phyloP scores from a whole-genome alignment of 2,113 vertebrate species.

The Nannospalax galili region DNA sequence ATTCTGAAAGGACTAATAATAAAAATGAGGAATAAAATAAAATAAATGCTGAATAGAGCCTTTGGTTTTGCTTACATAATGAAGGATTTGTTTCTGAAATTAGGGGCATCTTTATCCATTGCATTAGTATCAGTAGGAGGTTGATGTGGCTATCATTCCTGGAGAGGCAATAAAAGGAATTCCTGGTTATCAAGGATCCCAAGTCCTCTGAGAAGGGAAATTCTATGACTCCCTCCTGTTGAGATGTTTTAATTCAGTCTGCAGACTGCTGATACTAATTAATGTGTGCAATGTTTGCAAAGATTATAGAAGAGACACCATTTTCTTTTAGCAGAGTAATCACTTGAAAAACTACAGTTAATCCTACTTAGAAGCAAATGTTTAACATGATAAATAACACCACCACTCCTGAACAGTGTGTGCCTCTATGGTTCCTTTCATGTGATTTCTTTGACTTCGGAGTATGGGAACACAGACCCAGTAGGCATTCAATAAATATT shows the following conservation, averaged over 20 bases:
- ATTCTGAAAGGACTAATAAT: too few relatives aligned
- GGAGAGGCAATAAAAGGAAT: conserved; percentile 45
- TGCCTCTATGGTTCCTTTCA: background rate
- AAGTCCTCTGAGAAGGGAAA: conserved; percentile 12
- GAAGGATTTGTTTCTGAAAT: conserved; percentile 63
- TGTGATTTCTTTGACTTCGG: background rate
- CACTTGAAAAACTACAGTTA: conserved; percentile 28
- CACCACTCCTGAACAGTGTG: background rate
- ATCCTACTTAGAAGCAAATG: conserved; percentile 41
- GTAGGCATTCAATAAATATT: background rate
- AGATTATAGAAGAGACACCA: conserved; percentile 17
- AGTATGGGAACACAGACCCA: background rate
- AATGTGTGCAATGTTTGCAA: background rate
- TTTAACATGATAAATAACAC: background rate
- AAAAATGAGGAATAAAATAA: too few relatives aligned
- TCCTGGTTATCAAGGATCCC: conserved; percentile 12
- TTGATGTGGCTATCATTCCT: conserved; percentile 35
- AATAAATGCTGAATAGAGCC: background rate
- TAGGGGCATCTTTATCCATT: conserved; percentile 46
- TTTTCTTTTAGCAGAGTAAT: conserved; percentile 63
- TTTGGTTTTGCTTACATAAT: conserved; percentile 64
- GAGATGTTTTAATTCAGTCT: conserved; percentile 63
- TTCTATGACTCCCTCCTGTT: conserved; percentile 45
- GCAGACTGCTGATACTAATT: conserved; percentile 53
- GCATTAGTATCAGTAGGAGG: conserved; percentile 65